These are phyloP conservation scores for Columbina picui DNA, from an alignment of 2,113 vertebrate genomes.

Conservation along the genomic window DNA sequence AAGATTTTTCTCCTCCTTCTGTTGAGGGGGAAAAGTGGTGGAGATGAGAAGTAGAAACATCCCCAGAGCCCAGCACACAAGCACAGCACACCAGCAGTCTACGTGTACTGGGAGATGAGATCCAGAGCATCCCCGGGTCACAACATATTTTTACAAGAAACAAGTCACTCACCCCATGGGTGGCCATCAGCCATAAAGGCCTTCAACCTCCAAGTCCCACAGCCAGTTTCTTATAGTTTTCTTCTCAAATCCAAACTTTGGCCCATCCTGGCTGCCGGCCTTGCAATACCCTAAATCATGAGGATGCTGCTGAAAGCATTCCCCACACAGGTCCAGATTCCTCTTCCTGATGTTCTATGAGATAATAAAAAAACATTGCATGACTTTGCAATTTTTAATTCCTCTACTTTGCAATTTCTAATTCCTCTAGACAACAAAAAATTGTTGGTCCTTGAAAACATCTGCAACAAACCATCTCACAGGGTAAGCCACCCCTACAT, in stretches of 20 bases:
- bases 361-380: not conserved
- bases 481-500: not conserved
- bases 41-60: not conserved
- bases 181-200: not conserved
- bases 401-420: not conserved
- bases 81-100: not conserved
- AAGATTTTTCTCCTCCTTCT: not conserved
- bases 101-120: not conserved
- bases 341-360: not conserved
- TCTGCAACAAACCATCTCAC: not conserved
- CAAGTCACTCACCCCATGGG: fast-evolving
- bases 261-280: not conserved
- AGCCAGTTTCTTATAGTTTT: not conserved
- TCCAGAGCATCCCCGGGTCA: not conserved
- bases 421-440: not conserved
- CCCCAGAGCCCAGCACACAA: not conserved
- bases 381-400: not conserved
- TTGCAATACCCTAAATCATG: not conserved
- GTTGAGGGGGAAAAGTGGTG: not conserved
- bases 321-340: not conserved
- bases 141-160: not conserved
- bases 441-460: not conserved
- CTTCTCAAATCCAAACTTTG: not conserved
- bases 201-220: not conserved
- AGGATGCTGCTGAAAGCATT: not conserved